Conservation (phyloP, 2,797 vertebrate species). For the Danionella dracula region DNA sequence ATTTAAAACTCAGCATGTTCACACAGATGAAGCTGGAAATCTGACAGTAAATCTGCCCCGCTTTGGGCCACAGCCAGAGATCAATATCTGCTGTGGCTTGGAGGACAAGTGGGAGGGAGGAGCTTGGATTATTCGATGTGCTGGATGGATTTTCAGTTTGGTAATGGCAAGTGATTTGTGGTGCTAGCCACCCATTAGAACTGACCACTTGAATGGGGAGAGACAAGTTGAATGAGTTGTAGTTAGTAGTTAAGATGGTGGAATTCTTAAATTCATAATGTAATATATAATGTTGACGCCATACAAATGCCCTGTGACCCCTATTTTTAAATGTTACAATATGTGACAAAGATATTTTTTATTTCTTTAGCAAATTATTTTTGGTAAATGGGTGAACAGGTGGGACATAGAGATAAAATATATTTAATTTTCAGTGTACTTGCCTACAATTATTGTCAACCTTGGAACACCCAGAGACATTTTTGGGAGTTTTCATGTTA, state of each 20-base stretch:
- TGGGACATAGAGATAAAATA: too few relatives aligned
- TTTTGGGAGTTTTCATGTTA: too few relatives aligned
- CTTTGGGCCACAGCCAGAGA: slow-evolving; percentile 31
- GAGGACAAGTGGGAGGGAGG: neutral
- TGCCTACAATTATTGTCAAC: too few relatives aligned
- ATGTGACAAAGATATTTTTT: too few relatives aligned
- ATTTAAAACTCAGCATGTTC: slow-evolving; percentile 34
- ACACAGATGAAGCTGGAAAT: slow-evolving; percentile 20
- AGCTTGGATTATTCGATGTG: slow-evolving; percentile 20
- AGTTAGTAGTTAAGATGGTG: neutral
- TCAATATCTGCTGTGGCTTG: slow-evolving; percentile 21
- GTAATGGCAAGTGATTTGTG: slow-evolving; percentile 22
- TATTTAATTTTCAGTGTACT: too few relatives aligned
- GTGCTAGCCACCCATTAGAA: slow-evolving; percentile 15
- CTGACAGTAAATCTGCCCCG: slow-evolving; percentile 35
- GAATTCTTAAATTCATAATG: neutral
- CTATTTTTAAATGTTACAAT: too few relatives aligned
- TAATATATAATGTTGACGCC: too few relatives aligned
- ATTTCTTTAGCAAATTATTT: too few relatives aligned
- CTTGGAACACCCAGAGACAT: too few relatives aligned
- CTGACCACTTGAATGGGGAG: neutral
- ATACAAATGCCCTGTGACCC: too few relatives aligned
- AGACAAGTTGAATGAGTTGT: slow-evolving; percentile 5
- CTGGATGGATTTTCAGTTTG: slow-evolving; percentile 22
- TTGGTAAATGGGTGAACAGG: too few relatives aligned